phyloP scores from a whole-genome alignment of 2,113 vertebrate species.

The Calidris pygmaea region DNA sequence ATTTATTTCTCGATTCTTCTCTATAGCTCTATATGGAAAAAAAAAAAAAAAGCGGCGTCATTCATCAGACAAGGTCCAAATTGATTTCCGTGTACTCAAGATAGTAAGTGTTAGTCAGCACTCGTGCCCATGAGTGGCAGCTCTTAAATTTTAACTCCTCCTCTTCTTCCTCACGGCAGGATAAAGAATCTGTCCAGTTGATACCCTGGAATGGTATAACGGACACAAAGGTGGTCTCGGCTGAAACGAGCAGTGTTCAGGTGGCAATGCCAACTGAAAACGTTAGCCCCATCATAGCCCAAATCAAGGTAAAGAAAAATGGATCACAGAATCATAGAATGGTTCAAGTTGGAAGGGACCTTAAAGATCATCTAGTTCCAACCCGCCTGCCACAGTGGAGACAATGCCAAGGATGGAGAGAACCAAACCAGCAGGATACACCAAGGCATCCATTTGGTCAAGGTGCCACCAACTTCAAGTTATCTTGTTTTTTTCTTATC shows the following conservation, averaged over 20 bases:
- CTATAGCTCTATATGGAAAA: not conserved
- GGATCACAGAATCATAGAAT: not conserved
- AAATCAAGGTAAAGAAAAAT: not conserved
- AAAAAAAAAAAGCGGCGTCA: not conserved
- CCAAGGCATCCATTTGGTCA: not conserved
- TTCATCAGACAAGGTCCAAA: slow-evolving; percentile 30
- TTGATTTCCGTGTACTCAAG: not conserved
- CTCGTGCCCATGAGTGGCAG: not conserved
- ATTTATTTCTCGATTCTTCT: slow-evolving; percentile 20
- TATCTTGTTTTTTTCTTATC: not conserved
- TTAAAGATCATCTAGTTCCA: not conserved
- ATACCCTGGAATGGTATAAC: not conserved
- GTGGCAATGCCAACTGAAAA: not conserved
- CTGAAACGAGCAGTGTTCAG: not conserved
- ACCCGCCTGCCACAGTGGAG: not conserved
- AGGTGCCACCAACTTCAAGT: not conserved
- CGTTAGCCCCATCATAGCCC: not conserved
- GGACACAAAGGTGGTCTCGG: not conserved
- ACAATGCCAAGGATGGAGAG: not conserved
- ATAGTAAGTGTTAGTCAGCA: not conserved
- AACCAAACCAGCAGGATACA: not conserved
- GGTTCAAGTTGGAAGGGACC: not conserved
- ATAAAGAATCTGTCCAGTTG: not conserved
- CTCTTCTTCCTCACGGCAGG: not conserved
- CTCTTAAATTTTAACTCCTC: not conserved